Base-by-base conservation (phyloP, 2,113 vertebrate genomes). In the Myxocyprinus asiaticus region DNA sequence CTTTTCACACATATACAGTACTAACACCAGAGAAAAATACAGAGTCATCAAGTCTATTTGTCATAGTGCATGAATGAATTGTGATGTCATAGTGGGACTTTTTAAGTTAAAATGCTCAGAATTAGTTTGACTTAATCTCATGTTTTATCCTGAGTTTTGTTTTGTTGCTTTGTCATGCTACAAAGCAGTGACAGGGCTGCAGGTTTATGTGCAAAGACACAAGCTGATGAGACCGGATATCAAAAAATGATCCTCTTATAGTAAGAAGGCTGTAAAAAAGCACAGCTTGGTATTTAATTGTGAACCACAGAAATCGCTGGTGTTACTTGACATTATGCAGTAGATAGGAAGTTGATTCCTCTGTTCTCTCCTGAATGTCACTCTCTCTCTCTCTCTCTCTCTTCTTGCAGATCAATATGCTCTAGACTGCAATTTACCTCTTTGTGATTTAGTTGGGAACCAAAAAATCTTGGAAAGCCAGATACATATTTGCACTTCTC, bases 51-150 rank as follows among this genome's bases (percentile, higher is more conserved):
- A 1, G 8, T 58, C 9, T 15, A n/a, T 59, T 71, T 44, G 55
- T 11, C 9, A 9, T 14, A 56, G 11, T 56, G 51, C 8, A n/a
- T 56, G 12, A 4, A 43, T 43, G 4, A n/a, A n/a, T n/a, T 70
- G 51, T 58, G 55, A 58, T 56, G 12, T 43, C 42, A n/a, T 10
- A 44, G 14, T n/a, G 12, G 8, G 8, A 44, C 15, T 43, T 5
- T 44, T 72, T 2, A 47, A 72, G 0, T 7, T 33, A 53, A 69
- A 53, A 55, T 33, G 4, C 5, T 44, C 42, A 17, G 55, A n/a
- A 59, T 72, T 72, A 59, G n/a, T 59, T 72, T 58, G 42, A 72
- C 53, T 58, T 72, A 59, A 43, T 71, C 53, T 58, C 8, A 56
- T 58, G 68, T 6, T 56, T 71, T 58, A 42, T 59, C 6, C 8